Evolutionary conservation across 2,113 vertebrate genomes (phyloP), one percentile per base, ranked within the genome.

Genomic region (Numida meleagris): DNA sequence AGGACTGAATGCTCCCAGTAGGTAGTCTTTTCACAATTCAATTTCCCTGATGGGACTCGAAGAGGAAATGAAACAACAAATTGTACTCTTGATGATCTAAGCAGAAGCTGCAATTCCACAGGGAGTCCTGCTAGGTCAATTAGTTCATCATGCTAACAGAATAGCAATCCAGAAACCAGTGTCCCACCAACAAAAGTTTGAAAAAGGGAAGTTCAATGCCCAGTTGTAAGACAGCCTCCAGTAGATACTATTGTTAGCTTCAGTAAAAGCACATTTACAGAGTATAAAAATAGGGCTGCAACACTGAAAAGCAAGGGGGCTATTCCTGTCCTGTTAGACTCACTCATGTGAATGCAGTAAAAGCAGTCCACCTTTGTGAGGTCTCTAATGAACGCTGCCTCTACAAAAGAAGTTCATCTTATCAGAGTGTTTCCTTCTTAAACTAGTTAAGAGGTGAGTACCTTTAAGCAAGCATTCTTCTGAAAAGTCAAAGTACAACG

Each of bases 31-130:
- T 97, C 96, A 97, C 97, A 97, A 98, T 97, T 97, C 97, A 97
- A 13, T 97, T 96, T 97, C 95, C 97, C 97, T 97, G 95, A 93
- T 80, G 97, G 96, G 95, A 96, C 88, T 65, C 24, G 10, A 95
- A 95, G 96, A 98, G 97, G 97, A 98, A 98, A 98, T 98, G 97
- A 98, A 97, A 97, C 97, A 98, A 97, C 97, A 98, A 97, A 97
- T 94, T 97, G 97, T 95, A 57, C 84, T 97, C 95, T 91, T 97
- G 97, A 97, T 96, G 97, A 97, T 97, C 97, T 96, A 95, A 98
- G 98, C 97, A 97, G 96, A 98, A 96, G 94, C 96, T 89, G 90
- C 92, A 87, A 66, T 97, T 94, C 97, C 88, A 51, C 5, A 4
- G 97, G 97, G 97, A 97, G 91, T 57, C 95, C 89, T 81, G 94